Evolutionary conservation across 1,140 invertebrate species (phyloP).

Genomic region (Temnothorax nylanderi): DNA sequence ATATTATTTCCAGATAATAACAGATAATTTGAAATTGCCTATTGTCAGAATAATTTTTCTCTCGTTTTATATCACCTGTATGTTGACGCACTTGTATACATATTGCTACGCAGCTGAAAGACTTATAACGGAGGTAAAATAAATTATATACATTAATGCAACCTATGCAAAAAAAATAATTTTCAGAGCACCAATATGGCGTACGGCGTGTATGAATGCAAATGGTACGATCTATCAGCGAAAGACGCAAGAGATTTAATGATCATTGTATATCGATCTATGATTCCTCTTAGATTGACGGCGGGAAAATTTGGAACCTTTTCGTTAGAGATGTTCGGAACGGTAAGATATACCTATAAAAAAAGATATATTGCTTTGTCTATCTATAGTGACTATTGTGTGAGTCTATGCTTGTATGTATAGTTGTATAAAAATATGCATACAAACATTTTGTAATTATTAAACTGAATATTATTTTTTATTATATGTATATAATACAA

Average conservation of each 20-base stretch:
- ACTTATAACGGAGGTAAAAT: slow-evolving; percentile 50
- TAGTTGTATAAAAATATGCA: not conserved
- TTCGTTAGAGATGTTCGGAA: slow-evolving; percentile 25
- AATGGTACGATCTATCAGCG: not conserved
- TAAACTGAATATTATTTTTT: too few relatives aligned
- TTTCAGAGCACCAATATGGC: slow-evolving; percentile 23
- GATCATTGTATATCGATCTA: slow-evolving; percentile 30
- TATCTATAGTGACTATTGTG: not conserved
- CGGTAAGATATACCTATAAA: not conserved
- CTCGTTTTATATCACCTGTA: not conserved
- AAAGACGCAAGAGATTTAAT: slow-evolving; percentile 16
- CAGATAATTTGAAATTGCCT: not conserved
- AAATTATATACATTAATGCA: not conserved
- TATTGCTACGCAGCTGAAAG: slow-evolving; percentile 66
- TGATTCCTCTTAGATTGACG: slow-evolving; percentile 7
- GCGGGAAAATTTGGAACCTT: slow-evolving; percentile 25
- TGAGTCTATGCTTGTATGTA: not conserved
- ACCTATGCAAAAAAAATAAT: not conserved
- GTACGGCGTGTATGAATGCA: slow-evolving; percentile 12
- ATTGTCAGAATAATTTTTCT: slow-evolving; percentile 20
- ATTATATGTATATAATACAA: too few relatives aligned
- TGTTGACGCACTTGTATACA: slow-evolving; percentile 44
- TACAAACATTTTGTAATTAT: not conserved
- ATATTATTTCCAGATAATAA: slow-evolving; percentile 40
- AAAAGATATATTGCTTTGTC: not conserved